These are phyloP conservation scores for Drosophila recens DNA, from an alignment of 2,888 invertebrate species.

Conservation along the genomic window DNA sequence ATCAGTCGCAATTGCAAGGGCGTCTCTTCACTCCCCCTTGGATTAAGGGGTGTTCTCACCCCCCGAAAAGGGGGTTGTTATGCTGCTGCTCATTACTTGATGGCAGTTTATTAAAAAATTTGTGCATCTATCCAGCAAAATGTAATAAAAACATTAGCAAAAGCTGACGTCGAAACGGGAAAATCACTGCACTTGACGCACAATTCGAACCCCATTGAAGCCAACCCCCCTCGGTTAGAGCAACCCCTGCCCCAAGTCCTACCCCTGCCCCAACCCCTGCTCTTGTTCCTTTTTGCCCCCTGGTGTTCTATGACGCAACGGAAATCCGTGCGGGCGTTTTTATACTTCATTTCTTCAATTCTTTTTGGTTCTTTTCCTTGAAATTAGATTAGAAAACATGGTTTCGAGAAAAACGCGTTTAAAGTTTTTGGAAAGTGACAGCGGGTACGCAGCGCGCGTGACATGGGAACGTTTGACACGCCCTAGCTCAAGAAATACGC, in stretches of 20 bases:
- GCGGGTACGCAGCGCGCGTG: no score
- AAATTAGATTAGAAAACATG: no score
- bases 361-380: background rate
- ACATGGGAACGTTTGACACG: no score
- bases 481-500: no score
- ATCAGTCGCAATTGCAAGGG: slow-evolving; percentile 63
- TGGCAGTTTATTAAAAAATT: slow-evolving; percentile 79
- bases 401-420: no score
- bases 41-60: background rate
- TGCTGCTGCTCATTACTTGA: slow-evolving; percentile 53
- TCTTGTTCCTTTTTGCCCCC: background rate
- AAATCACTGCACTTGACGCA: slow-evolving; percentile 69
- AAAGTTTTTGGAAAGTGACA: no score
- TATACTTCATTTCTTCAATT: background rate
- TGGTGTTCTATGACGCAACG: slow-evolving; percentile 32
- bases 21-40: slow-evolving; percentile 27
- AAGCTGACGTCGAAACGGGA: slow-evolving; percentile 20
- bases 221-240: slow-evolving; percentile 12
- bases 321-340: slow-evolving; percentile 49
- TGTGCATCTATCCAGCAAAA: slow-evolving; percentile 54
- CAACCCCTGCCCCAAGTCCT: slow-evolving; percentile 3
- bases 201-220: background rate
- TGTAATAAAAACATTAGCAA: slow-evolving; percentile 76
- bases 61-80: slow-evolving; percentile 16
- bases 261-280: no score